Conservation (phyloP, 1,140 invertebrate genomes). For the Gonioctena quinquepunctata region DNA sequence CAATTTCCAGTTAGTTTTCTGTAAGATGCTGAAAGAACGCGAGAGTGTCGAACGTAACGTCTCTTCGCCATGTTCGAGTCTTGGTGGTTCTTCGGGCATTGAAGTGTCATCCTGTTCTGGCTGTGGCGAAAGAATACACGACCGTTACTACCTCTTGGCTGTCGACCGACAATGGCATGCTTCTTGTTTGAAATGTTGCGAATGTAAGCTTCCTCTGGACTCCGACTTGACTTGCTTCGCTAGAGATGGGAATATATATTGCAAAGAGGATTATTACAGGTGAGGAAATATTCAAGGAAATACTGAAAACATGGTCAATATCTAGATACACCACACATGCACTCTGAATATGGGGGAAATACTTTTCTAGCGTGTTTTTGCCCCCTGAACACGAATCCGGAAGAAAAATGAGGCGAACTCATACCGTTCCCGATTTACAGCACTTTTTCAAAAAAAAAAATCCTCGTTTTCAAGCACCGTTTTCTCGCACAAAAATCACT, state of each 20-base stretch:
- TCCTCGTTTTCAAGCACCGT: no score
- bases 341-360: no score
- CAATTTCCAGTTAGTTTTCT: neutral
- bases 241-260: constrained; percentile 88
- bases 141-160: constrained; percentile 79
- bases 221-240: constrained; percentile 88
- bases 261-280: constrained; percentile 95
- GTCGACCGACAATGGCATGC: constrained; percentile 90
- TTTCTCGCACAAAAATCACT: no score
- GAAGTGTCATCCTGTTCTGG: constrained; percentile 50
- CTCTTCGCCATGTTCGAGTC: constrained; percentile 50
- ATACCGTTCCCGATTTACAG: no score
- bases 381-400: no score
- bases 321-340: no score
- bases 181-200: constrained; percentile 82
- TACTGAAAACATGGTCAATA: no score
- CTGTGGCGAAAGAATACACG: constrained; percentile 52
- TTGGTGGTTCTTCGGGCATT: constrained; percentile 41
- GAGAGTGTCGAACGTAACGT: constrained; percentile 42
- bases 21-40: constrained; percentile 52
- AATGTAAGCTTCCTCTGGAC: constrained; percentile 83
- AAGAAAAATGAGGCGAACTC: no score
- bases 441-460: no score
- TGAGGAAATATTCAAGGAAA: constrained; percentile 61
- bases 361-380: no score